Percentiles rank a stretch among this genome's conserved stretches.
phyloP scores from a whole-genome alignment of 2,797 vertebrate species.

The Chaetophractus vellerosus region DNA sequence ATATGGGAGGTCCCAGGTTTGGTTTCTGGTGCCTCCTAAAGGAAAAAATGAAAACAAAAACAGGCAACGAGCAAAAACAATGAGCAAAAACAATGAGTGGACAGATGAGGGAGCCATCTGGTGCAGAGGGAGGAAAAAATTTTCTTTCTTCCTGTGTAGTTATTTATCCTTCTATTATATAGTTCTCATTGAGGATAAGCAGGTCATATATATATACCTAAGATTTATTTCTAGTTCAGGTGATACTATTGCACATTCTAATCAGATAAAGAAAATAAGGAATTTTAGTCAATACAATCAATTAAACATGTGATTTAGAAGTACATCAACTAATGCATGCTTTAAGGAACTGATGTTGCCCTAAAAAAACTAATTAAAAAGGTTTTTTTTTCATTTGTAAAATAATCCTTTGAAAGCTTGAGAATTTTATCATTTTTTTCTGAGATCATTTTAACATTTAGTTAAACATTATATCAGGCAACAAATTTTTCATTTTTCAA shows the following conservation, averaged over 20 bases:
- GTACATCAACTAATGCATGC: neutral
- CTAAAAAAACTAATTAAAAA: neutral
- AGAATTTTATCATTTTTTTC: neutral
- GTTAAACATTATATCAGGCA: constrained; percentile 38
- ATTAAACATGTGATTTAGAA: neutral
- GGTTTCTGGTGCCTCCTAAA: too few species aligned
- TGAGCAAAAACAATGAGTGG: too few species aligned
- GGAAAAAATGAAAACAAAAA: too few species aligned
- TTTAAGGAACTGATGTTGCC: neutral
- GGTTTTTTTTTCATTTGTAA: neutral
- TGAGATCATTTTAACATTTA: neutral
- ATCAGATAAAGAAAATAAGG: neutral
- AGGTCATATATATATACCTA: neutral
- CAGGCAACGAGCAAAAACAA: too few species aligned
- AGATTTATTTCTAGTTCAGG: neutral
- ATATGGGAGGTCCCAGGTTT: too few species aligned
- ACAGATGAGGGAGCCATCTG: too few species aligned
- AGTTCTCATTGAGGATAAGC: neutral
- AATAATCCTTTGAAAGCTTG: neutral
- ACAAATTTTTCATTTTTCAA: constrained; percentile 17
- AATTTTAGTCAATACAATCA: neutral
- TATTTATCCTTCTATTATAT: neutral
- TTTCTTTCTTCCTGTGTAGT: neutral
- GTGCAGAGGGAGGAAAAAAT: neutral
- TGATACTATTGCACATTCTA: neutral